Evolutionary conservation across 2,113 vertebrate species (phyloP), one percentile per base, ranked within the genome.

Genomic region (Illadopsis cleaveri): DNA sequence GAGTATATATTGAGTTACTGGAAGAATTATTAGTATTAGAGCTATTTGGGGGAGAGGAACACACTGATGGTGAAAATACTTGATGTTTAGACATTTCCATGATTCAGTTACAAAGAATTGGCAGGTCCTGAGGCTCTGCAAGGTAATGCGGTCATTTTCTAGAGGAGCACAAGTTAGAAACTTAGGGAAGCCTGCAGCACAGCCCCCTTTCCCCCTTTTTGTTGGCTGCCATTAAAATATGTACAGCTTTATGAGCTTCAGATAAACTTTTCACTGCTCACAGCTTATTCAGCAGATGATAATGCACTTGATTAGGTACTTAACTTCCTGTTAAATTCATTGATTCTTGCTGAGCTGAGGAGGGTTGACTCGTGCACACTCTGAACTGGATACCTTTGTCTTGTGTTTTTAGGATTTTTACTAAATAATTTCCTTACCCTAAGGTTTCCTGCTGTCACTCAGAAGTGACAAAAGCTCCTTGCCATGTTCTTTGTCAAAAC

Each of bases 231-330:
- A 44, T 45, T 82, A 66, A 54, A 80, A 90, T 65, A 21, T 7
- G 4, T 33, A 19, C 57, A 73, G n/a, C 30, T 87, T 72, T 73
- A 47, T 0, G 6, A 58, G 20, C 17, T 60, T 64, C 60, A 71
- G 51, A 56, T 18, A 44, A 82, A 84, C 33, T 24, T 30, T 61
- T 90, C 15, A 10, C 27, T 57, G 5, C 50, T 94, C 31, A 12
- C 33, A 66, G 19, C 62, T 81, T 80, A 73, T 86, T 87, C 65
- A 71, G 51, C 38, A 61, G 45, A 40, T 48, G 22, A 77, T 44
- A 88, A 86, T 37, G 27, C 31, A 47, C 56, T 89, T 91, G 87
- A 79, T 91, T 94, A 82, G 48, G 70, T 71, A 47, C 40, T 73
- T 82, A 83, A 89, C 42, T 38, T 73, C 40, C 87, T 83, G 47